phyloP scores from a whole-genome alignment of 2,888 invertebrate genomes.

The Pseudoips prasinana region DNA sequence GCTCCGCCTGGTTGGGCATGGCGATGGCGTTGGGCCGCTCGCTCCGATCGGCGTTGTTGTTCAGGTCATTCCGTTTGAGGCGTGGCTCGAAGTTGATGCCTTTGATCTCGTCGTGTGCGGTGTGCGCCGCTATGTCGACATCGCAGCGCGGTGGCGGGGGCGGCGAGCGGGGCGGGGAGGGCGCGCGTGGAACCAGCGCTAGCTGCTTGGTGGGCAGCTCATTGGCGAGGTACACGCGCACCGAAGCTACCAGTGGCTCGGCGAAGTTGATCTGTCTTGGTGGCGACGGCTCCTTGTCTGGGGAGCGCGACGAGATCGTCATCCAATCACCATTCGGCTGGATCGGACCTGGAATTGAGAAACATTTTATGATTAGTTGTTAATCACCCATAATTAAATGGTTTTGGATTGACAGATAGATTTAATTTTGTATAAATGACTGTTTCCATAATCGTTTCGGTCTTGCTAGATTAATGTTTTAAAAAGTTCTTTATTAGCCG shows the following conservation, averaged over 20 bases:
- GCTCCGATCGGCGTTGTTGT: constrained; percentile 69
- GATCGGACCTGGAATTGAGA: constrained; percentile 65
- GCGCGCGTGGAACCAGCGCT: constrained; percentile 46
- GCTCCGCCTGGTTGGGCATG: constrained; percentile 77
- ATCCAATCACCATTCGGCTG: constrained; percentile 78
- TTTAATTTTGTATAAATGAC: no score
- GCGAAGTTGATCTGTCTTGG: constrained; percentile 67
- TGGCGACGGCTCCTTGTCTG: constrained; percentile 66
- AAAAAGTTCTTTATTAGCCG: no score
- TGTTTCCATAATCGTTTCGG: no score
- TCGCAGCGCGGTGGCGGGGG: constrained; percentile 52
- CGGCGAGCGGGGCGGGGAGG: constrained; percentile 31
- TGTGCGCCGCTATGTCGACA: constrained; percentile 69
- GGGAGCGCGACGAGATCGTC: constrained; percentile 74
- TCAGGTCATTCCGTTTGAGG: constrained; percentile 74
- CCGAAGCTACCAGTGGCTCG: constrained; percentile 75
- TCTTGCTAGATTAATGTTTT: no score
- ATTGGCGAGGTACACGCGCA: constrained; percentile 71
- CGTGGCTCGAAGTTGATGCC: constrained; percentile 74
- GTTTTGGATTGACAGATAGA: no score
- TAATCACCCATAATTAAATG: no score
- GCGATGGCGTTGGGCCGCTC: constrained; percentile 38
- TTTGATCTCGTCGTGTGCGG: constrained; percentile 68
- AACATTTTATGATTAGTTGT: no score
- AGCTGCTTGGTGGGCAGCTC: constrained; percentile 66